Conservation (phyloP, 2,888 invertebrate species). For the Leptogaster cylindrica region DNA sequence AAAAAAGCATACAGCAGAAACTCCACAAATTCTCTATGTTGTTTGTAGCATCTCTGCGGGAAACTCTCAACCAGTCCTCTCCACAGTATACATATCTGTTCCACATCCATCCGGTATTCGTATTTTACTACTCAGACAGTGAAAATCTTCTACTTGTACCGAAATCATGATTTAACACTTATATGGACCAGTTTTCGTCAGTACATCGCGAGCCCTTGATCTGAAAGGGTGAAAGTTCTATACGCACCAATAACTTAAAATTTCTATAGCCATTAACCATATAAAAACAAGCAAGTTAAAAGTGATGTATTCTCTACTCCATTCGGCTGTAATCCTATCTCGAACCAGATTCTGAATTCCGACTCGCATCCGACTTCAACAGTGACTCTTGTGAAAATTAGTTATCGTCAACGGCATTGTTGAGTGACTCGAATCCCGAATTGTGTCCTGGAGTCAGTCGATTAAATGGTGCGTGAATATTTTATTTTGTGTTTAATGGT, state of each 20-base stretch:
- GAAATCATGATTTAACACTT: conserved; percentile 50
- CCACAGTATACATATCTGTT: conserved; percentile 2
- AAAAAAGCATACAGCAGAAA: neutral
- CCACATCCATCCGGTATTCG: conserved; percentile 20
- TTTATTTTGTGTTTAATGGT: conserved; percentile 24
- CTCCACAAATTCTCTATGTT: neutral
- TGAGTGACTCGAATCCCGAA: neutral
- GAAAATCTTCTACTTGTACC: conserved; percentile 27
- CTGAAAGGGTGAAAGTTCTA: conserved; percentile 60
- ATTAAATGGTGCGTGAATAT: conserved; percentile 38
- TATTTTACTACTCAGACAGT: conserved; percentile 23
- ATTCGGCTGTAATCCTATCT: neutral
- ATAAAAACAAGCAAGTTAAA: conserved; percentile 10
- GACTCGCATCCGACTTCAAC: neutral
- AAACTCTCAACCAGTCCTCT: conserved; percentile 12
- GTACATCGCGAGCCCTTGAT: conserved; percentile 63
- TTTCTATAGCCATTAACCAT: conserved; percentile 20
- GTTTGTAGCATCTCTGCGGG: neutral
- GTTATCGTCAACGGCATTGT: neutral
- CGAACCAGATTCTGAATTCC: neutral
- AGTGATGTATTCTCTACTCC: neutral
- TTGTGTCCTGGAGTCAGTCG: neutral
- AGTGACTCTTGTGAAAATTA: neutral
- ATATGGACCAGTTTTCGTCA: conserved; percentile 56
- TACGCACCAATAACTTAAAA: conserved; percentile 41